phyloP scores from a whole-genome alignment of 2,888 invertebrate genomes.

The Endomychus coccineus region DNA sequence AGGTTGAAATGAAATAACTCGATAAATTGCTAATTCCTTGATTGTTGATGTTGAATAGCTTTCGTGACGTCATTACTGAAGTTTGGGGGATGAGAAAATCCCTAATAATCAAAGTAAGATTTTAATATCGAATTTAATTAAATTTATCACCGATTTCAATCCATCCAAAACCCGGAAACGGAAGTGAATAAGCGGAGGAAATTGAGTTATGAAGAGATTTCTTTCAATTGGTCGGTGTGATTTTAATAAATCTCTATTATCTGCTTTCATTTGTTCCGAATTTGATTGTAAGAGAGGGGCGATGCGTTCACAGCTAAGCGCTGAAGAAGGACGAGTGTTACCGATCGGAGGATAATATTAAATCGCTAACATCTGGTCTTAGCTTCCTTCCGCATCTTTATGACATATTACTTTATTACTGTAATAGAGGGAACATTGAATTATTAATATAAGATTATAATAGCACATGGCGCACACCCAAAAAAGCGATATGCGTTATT shows the following conservation, averaged over 20 bases:
- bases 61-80: background rate
- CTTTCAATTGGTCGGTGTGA: slow-evolving; percentile 13
- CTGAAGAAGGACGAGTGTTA: slow-evolving; percentile 21
- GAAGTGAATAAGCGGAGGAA: slow-evolving; percentile 14
- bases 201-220: slow-evolving; percentile 16
- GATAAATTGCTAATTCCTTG: too few species aligned
- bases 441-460: slow-evolving; percentile 46
- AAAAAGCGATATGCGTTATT: slow-evolving; percentile 12
- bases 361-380: slow-evolving; percentile 43
- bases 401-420: slow-evolving; percentile 47
- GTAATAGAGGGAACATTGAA: slow-evolving; percentile 46
- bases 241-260: slow-evolving; percentile 16
- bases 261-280: slow-evolving; percentile 5
- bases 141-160: slow-evolving; percentile 10
- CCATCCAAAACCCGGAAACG: slow-evolving; percentile 13
- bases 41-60: too few species aligned
- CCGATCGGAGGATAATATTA: slow-evolving; percentile 37
- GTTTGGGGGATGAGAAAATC: too few species aligned
- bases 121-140: slow-evolving; percentile 15
- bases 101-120: too few species aligned
- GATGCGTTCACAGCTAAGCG: too few species aligned
- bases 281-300: background rate
- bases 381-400: slow-evolving; percentile 36
- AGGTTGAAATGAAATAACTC: too few species aligned
- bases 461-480: slow-evolving; percentile 29